Evolutionary conservation across 2,113 vertebrate species (phyloP), one percentile per base, ranked within the genome.

Genomic region (Arenaria interpres): DNA sequence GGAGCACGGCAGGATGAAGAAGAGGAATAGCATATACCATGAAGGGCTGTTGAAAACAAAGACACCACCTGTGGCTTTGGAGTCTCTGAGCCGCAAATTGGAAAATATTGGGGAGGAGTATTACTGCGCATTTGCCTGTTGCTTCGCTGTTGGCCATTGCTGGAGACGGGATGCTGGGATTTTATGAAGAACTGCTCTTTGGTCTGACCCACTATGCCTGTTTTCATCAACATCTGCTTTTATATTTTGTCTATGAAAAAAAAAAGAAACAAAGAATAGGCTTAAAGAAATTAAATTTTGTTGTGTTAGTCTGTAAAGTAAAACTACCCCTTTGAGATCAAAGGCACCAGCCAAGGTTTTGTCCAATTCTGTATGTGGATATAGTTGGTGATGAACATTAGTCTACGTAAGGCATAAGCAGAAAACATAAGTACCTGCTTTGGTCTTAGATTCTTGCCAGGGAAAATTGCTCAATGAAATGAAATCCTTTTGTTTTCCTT

Each of bases 401-500:
- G 13, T 59, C 2, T 71, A 63, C 30, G 12, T 46, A n/a, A 84
- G 60, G 28, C 46, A 46, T 9, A 43, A 68, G 21, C 39, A 95
- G 56, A 89, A 96, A 54, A 67, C 3, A 0, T 4, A 72, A 85
- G 12, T 81, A 50, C 30, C 24, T 92, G 37, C 43, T 78, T 13
- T 19, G 57, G 39, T 75, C 30, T 69, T 66, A 80, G 48, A 39
- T 73, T 78, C 46, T 54, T 71, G 17, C 8, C 77, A 82, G 81
- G 28, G 90, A 89, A 74, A 81, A 39, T 20, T 54, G n/a, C 27
- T 78, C 53, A 87, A n/a, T 7, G 1, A 81, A 63, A 7, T 92
- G 14, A 95, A 92, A 91, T 89, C 28, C 23, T 92, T 92, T 75
- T 59, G 17, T 87, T 93, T 93, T 84, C 50, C 23, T 81, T 88